Percentiles rank a stretch among this genome's conserved stretches.
Conservation (phyloP, 1,140 invertebrate species). For the Lepidurus apus region DNA sequence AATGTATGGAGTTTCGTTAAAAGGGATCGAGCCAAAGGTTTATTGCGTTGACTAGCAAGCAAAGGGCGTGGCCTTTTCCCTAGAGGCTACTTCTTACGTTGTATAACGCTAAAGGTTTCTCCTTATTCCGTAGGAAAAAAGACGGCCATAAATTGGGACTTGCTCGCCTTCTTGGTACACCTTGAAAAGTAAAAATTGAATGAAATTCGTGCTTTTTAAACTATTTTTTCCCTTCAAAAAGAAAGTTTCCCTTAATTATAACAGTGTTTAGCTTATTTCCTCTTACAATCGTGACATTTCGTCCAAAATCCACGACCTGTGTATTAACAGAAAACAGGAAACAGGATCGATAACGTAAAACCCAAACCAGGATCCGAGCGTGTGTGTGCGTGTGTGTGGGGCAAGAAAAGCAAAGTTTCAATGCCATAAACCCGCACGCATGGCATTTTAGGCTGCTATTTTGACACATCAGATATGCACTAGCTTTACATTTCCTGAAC, state of each 20-base stretch:
- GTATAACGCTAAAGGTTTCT: neutral
- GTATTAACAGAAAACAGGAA: neutral
- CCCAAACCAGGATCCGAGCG: neutral
- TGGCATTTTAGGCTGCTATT: neutral
- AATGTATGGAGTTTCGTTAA: neutral
- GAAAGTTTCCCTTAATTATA: neutral
- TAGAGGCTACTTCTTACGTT: neutral
- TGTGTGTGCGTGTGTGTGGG: neutral
- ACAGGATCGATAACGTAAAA: constrained; percentile 19
- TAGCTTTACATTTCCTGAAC: neutral
- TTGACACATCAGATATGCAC: neutral
- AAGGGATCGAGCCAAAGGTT: neutral
- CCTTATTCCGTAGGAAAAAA: neutral
- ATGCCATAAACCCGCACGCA: neutral
- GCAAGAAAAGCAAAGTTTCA: constrained; percentile 2
- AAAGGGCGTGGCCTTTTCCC: constrained; percentile 14
- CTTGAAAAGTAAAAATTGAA: neutral
- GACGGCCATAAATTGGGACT: neutral
- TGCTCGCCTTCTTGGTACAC: neutral
- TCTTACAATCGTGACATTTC: neutral
- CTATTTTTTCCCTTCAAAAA: too few species aligned
- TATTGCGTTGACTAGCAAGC: neutral
- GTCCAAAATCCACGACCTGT: neutral
- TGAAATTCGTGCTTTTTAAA: too few species aligned
- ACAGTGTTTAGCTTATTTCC: neutral